Evolutionary conservation across 2,113 vertebrate genomes (phyloP).

Genomic region (Eretmodus cyanostictus): DNA sequence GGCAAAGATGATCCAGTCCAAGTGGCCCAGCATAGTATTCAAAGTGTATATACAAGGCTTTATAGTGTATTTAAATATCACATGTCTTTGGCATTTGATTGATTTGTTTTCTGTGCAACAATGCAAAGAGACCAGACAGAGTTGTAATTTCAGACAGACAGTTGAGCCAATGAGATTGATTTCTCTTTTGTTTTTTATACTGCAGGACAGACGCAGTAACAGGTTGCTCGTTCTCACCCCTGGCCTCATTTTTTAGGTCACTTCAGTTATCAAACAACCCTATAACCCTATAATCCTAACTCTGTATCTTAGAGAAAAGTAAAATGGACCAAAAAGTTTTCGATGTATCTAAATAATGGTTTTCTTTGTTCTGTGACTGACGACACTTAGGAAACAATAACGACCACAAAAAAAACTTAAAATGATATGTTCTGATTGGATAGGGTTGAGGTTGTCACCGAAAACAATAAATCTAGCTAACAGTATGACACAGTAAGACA

Average conservation of each 20-base stretch:
- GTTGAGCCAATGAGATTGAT: background rate
- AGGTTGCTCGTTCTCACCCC: background rate
- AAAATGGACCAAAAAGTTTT: background rate
- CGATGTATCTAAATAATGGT: background rate
- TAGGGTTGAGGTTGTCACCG: accelerated
- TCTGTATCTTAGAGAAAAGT: background rate
- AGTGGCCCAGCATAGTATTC: background rate
- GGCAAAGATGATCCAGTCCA: conserved; percentile 29
- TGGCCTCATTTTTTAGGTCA: background rate
- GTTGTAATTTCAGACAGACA: conserved; percentile 2
- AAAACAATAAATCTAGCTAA: background rate
- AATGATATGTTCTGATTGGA: background rate
- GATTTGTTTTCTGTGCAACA: conserved; percentile 15
- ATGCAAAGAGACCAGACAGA: background rate
- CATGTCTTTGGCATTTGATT: background rate
- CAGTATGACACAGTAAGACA: background rate
- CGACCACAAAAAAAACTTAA: background rate
- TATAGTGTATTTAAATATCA: background rate
- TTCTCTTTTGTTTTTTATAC: background rate
- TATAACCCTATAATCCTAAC: background rate
- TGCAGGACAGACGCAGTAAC: background rate
- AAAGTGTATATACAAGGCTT: background rate
- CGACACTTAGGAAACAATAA: background rate
- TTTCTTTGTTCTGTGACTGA: background rate
- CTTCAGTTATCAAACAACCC: background rate